Conservation (phyloP, 1,140 invertebrate species). For the Artemia franciscana region DNA sequence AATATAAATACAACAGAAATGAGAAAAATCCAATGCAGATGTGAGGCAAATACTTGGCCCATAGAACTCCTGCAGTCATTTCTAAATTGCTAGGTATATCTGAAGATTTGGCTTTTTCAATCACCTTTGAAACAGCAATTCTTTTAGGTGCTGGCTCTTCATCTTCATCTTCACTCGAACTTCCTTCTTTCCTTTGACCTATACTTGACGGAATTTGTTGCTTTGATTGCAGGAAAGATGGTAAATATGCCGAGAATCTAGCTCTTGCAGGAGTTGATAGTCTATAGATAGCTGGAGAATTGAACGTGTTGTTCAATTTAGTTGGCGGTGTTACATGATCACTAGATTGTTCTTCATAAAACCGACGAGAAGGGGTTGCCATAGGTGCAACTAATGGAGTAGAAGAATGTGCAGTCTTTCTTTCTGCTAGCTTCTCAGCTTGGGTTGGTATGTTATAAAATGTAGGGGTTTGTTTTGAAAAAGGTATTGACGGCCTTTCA, state of each 20-base stretch:
- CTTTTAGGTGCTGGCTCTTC: neutral
- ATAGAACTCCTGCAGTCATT: neutral
- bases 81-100: neutral
- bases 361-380: neutral
- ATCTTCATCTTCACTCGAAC: neutral
- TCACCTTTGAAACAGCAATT: neutral
- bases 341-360: neutral
- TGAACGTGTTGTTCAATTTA: neutral
- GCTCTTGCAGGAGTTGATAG: neutral
- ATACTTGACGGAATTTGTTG: neutral
- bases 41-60: neutral
- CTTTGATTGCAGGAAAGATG: neutral
- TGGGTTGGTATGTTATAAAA: neutral
- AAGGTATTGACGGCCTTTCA: neutral
- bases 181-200: neutral
- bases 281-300: neutral
- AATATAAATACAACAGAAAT: neutral
- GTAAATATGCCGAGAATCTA: neutral
- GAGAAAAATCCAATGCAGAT: neutral
- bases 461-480: neutral
- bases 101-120: neutral
- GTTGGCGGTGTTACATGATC: neutral
- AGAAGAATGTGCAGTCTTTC: no score
- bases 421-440: no score
- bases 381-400: neutral